phyloP scores from a whole-genome alignment of 2,113 vertebrate genomes.

The Apteryx mantelli region DNA sequence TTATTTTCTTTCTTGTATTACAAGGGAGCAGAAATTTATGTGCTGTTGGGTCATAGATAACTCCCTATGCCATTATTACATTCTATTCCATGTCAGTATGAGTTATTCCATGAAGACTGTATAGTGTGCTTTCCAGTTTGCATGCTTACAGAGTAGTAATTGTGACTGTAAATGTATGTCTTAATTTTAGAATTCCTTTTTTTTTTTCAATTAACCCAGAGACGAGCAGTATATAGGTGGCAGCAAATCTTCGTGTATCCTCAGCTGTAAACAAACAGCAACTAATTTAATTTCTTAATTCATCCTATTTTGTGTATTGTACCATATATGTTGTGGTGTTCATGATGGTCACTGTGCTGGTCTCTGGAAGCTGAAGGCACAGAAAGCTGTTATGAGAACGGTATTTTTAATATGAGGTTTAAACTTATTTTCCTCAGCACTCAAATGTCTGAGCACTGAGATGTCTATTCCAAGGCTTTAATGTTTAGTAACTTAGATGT shows the following conservation, averaged over 20 bases:
- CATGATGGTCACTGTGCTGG: not conserved
- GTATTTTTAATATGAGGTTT: not conserved
- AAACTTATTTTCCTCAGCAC: not conserved
- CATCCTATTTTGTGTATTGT: not conserved
- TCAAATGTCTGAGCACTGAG: not conserved
- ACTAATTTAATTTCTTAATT: not conserved
- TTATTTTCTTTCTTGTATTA: not conserved
- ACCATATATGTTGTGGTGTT: not conserved
- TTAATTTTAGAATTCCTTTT: not conserved
- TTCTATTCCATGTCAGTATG: not conserved
- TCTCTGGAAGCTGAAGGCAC: not conserved
- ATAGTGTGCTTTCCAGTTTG: not conserved
- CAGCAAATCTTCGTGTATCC: slow-evolving; percentile 18
- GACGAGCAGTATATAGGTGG: slow-evolving; percentile 43
- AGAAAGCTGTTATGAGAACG: not conserved
- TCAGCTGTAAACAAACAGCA: not conserved
- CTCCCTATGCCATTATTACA: not conserved
- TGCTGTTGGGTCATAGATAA: not conserved
- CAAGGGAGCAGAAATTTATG: not conserved
- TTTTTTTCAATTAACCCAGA: not conserved
- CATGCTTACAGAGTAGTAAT: not conserved
- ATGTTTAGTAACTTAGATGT: not conserved
- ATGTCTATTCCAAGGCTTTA: not conserved
- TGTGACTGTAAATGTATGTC: not conserved
- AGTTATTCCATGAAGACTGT: not conserved